Conservation (phyloP, 2,888 invertebrate species). For the Thymelicus lineola region DNA sequence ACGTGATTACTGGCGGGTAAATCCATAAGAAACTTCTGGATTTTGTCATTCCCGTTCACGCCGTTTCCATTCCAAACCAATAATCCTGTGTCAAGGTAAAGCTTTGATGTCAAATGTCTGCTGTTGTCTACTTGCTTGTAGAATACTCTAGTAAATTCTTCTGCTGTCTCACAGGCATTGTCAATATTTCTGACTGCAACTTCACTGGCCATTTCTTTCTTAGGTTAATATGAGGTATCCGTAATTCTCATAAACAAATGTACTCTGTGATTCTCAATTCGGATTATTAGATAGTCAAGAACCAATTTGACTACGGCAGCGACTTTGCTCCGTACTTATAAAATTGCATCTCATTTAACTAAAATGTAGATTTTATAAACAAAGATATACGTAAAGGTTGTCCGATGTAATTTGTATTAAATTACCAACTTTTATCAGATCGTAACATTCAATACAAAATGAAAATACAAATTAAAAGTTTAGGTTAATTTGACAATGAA, state of each 20-base stretch:
- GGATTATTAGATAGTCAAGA: too few species aligned
- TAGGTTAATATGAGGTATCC: not conserved
- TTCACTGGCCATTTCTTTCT: slow-evolving; percentile 68
- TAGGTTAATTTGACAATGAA: too few species aligned
- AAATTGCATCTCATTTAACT: not conserved
- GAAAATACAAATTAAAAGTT: too few species aligned
- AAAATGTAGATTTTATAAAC: too few species aligned
- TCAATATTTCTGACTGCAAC: slow-evolving; percentile 88
- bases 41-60: slow-evolving; percentile 90
- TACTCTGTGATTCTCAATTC: not conserved
- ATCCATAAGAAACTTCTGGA: slow-evolving; percentile 94
- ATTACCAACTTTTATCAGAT: too few species aligned
- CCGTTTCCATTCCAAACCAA: slow-evolving; percentile 97
- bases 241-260: too few species aligned
- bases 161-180: slow-evolving; percentile 93
- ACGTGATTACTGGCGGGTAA: slow-evolving; percentile 93
- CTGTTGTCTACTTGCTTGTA: slow-evolving; percentile 95
- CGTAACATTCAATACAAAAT: too few species aligned
- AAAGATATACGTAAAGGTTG: too few species aligned
- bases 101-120: slow-evolving; percentile 91
- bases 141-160: slow-evolving; percentile 95
- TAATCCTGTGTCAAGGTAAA: slow-evolving; percentile 94
- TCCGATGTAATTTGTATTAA: too few species aligned
- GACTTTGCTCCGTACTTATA: not conserved
- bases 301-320: too few species aligned